phyloP scores from a whole-genome alignment of 2,888 invertebrate genomes.

The Anoncus sp. region DNA sequence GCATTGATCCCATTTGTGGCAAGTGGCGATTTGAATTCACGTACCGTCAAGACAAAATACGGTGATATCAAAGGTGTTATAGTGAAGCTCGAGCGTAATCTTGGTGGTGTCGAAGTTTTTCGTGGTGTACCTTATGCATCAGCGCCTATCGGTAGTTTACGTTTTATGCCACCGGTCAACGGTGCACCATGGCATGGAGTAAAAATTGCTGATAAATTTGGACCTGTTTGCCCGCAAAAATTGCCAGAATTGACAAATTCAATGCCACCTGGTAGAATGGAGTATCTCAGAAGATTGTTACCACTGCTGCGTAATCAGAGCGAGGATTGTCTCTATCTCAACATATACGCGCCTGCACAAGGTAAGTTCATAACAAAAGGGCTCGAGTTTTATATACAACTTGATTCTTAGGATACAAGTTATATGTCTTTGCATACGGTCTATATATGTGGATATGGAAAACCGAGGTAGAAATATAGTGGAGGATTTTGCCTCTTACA shows the following conservation, averaged over 20 bases:
- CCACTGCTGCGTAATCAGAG: constrained; percentile 96
- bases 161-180: constrained; percentile 98
- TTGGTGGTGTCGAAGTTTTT: constrained; percentile 96
- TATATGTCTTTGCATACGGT: background rate
- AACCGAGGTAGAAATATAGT: constrained; percentile 16
- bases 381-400: background rate
- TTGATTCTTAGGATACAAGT: background rate
- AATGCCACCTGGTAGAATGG: constrained; percentile 95
- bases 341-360: constrained; percentile 98
- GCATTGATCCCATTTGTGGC: constrained; percentile 70
- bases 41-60: constrained; percentile 94
- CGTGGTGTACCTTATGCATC: constrained; percentile 98
- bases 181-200: constrained; percentile 97
- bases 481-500: constrained; percentile 41
- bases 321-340: constrained; percentile 98
- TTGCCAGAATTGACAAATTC: constrained; percentile 93
- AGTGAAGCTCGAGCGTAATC: constrained; percentile 88
- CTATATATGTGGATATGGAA: background rate
- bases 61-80: constrained; percentile 94
- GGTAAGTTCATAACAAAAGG: constrained; percentile 87
- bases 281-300: constrained; percentile 94
- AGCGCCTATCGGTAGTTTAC: constrained; percentile 93
- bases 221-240: constrained; percentile 97
- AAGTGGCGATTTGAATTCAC: constrained; percentile 87
- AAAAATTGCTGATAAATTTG: constrained; percentile 93